phyloP scores from a whole-genome alignment of 1,140 invertebrate genomes.

The Drosophila gunungcola region DNA sequence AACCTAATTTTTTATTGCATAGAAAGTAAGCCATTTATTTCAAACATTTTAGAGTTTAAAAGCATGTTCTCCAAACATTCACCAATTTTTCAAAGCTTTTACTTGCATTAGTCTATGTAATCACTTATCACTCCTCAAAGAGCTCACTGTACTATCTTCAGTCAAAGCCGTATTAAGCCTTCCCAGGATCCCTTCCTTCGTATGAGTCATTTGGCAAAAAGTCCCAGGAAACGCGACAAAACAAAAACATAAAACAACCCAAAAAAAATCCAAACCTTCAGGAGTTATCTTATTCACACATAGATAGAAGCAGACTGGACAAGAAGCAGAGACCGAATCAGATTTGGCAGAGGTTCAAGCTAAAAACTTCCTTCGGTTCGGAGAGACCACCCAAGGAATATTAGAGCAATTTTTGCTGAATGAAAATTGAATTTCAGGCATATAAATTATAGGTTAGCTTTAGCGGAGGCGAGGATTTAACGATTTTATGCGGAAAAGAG shows the following conservation, averaged over 20 bases:
- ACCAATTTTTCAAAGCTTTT: too few species aligned
- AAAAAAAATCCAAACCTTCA: slow-evolving; percentile 30
- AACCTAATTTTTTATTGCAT: too few species aligned
- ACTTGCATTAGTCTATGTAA: too few species aligned
- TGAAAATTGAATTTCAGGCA: slow-evolving; percentile 80
- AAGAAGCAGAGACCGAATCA: background rate
- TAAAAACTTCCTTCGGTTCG: slow-evolving; percentile 30
- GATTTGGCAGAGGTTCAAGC: slow-evolving; percentile 42
- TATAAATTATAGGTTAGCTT: slow-evolving; percentile 77
- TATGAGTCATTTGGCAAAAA: slow-evolving; percentile 65
- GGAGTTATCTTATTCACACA: slow-evolving; percentile 10
- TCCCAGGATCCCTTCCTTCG: slow-evolving; percentile 32
- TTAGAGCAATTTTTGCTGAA: slow-evolving; percentile 74
- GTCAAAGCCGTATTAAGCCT: slow-evolving; percentile 43
- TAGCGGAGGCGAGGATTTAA: slow-evolving; percentile 51
- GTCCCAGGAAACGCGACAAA: slow-evolving; percentile 27
- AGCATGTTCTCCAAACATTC: too few species aligned
- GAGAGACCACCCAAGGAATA: slow-evolving; percentile 62
- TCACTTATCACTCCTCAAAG: background rate
- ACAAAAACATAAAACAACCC: slow-evolving; percentile 26
- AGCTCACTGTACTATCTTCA: slow-evolving; percentile 28
- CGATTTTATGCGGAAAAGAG: slow-evolving; percentile 65
- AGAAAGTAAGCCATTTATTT: too few species aligned
- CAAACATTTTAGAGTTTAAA: too few species aligned
- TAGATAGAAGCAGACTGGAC: slow-evolving; percentile 3